phyloP scores from a whole-genome alignment of 2,797 vertebrate genomes.

The Paguma larvata region DNA sequence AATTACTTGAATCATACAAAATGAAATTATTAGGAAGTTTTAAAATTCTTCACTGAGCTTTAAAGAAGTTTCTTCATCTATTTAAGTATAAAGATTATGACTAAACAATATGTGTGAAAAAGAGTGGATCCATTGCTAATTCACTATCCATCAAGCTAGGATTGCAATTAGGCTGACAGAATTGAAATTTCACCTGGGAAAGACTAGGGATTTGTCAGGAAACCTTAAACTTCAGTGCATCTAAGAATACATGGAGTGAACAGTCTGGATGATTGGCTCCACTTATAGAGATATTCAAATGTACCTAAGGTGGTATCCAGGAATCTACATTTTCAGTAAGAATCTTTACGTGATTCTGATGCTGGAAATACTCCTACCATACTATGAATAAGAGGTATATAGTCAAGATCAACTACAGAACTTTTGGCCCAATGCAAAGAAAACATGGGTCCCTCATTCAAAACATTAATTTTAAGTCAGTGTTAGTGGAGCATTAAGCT shows the following conservation, averaged over 20 bases:
- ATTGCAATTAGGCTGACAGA: neutral
- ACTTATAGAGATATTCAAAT: neutral
- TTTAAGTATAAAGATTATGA: neutral
- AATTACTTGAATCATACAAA: neutral
- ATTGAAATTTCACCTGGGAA: neutral
- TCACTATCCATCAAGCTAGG: neutral
- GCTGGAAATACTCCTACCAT: neutral
- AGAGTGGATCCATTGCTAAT: neutral
- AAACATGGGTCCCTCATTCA: neutral
- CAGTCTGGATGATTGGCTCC: neutral
- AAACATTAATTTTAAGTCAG: neutral
- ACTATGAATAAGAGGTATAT: neutral
- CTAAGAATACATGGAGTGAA: neutral
- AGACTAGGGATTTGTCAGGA: neutral
- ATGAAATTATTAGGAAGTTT: neutral
- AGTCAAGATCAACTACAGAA: neutral
- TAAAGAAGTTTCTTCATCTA: neutral
- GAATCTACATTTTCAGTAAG: constrained; percentile 8
- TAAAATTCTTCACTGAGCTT: neutral
- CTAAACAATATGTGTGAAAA: neutral
- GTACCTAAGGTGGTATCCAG: neutral
- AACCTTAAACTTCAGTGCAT: neutral
- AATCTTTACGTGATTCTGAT: neutral
- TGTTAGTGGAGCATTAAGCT: neutral
- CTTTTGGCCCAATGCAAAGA: neutral